Conservation (phyloP, 2,888 invertebrate genomes). For the Apamea crenata region DNA sequence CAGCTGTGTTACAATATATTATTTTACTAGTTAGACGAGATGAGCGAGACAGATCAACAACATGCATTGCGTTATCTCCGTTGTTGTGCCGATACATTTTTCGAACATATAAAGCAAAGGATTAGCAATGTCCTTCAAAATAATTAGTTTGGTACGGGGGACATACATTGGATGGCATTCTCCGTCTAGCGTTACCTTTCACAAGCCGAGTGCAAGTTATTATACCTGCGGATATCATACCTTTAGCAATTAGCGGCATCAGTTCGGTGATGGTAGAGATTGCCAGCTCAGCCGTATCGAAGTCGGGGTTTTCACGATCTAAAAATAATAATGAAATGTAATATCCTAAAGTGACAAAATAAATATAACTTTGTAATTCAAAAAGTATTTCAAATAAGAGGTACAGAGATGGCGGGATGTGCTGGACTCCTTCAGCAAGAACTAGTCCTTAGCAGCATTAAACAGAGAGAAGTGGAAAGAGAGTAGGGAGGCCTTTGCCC, state of each 20-base stretch:
- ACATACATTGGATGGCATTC: background rate
- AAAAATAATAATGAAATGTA: background rate
- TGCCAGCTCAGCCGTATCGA: conserved; percentile 73
- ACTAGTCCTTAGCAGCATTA: too few relatives aligned
- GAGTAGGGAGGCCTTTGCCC: too few relatives aligned
- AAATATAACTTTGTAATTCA: background rate
- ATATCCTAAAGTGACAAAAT: background rate
- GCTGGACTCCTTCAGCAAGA: too few relatives aligned
- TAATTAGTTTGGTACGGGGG: background rate
- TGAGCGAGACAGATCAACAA: too few relatives aligned
- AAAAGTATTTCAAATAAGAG: background rate
- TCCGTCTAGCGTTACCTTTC: background rate
- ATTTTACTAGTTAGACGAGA: too few relatives aligned
- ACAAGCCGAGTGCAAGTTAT: background rate
- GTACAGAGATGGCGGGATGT: too few relatives aligned
- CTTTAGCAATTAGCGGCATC: conserved; percentile 77
- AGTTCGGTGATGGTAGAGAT: conserved; percentile 73
- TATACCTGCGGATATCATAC: conserved; percentile 63
- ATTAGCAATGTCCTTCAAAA: too few relatives aligned
- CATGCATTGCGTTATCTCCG: too few relatives aligned
- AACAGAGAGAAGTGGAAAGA: too few relatives aligned
- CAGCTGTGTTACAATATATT: too few relatives aligned
- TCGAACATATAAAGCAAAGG: too few relatives aligned
- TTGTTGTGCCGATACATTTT: too few relatives aligned
- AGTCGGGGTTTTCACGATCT: conserved; percentile 77